These are phyloP conservation scores for Zelleria hepariella DNA, from an alignment of 2,888 invertebrate species.

Conservation along the genomic window DNA sequence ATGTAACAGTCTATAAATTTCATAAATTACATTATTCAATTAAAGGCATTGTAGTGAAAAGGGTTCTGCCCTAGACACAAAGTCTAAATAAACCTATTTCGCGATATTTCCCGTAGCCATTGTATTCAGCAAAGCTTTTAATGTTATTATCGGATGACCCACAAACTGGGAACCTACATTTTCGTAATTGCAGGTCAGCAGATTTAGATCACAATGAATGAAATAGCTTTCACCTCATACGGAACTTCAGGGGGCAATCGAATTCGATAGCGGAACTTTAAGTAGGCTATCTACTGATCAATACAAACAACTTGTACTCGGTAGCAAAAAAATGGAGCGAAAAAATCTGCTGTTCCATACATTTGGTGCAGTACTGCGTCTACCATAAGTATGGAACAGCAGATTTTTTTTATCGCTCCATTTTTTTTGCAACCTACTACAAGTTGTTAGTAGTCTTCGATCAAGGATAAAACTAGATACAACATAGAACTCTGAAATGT, in stretches of 20 bases:
- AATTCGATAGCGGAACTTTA: no score
- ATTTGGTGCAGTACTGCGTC: no score
- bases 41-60: neutral
- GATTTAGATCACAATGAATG: neutral
- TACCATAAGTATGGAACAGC: neutral
- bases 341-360: no score
- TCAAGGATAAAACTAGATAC: no score
- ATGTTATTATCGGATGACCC: slow-evolving; percentile 1
- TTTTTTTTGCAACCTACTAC: no score
- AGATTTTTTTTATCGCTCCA: no score
- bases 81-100: neutral
- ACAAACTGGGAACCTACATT: neutral
- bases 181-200: neutral
- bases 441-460: no score
- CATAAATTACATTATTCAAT: neutral
- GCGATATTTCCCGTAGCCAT: neutral
- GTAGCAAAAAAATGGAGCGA: no score
- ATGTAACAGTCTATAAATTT: neutral
- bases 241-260: no score
- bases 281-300: no score
- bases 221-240: neutral
- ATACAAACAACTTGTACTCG: no score
- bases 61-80: neutral
- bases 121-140: neutral
- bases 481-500: no score